phyloP scores from a whole-genome alignment of 1,140 invertebrate species.

The Pararge aegeria region DNA sequence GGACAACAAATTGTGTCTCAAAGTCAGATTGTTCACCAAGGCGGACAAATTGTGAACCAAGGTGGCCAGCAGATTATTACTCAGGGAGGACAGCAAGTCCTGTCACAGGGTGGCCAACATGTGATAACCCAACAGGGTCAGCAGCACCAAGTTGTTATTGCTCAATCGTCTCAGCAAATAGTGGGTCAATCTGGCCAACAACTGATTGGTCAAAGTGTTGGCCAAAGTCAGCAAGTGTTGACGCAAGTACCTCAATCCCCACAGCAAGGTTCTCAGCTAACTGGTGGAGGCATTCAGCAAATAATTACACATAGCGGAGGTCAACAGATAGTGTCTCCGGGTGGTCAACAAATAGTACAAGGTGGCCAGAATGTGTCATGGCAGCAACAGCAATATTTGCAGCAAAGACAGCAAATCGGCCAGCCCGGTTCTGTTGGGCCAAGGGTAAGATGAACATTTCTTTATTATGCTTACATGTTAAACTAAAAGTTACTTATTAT shows the following conservation, averaged over 20 bases:
- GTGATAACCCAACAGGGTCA: conserved; percentile 71
- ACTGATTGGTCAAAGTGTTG: conserved; percentile 63
- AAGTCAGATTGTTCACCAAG: conserved; percentile 70
- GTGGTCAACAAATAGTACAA: conserved; percentile 70
- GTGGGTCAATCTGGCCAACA: conserved; percentile 66
- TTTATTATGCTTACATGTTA: not conserved
- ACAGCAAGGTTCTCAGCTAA: conserved; percentile 53
- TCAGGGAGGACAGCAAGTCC: conserved; percentile 63
- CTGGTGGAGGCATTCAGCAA: conserved; percentile 60
- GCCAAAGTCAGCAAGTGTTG: conserved; percentile 65
- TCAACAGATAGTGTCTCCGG: conserved; percentile 71
- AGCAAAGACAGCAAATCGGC: conserved; percentile 67
- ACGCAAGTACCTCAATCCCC: conserved; percentile 67
- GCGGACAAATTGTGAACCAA: conserved; percentile 69
- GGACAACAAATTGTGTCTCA: conserved; percentile 72
- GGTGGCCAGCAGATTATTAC: conserved; percentile 68
- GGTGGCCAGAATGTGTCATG: conserved; percentile 67
- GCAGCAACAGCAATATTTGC: conserved; percentile 74
- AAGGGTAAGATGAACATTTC: conserved; percentile 67
- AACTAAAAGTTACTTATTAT: no score
- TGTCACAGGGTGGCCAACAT: conserved; percentile 72
- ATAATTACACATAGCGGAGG: conserved; percentile 69
- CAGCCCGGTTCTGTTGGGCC: conserved; percentile 69
- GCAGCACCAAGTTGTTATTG: conserved; percentile 72
- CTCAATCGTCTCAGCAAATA: conserved; percentile 66